Evolutionary conservation across 2,113 vertebrate genomes (phyloP), one percentile per base, ranked within the genome.

Genomic region (Shinisaurus crocodilurus): DNA sequence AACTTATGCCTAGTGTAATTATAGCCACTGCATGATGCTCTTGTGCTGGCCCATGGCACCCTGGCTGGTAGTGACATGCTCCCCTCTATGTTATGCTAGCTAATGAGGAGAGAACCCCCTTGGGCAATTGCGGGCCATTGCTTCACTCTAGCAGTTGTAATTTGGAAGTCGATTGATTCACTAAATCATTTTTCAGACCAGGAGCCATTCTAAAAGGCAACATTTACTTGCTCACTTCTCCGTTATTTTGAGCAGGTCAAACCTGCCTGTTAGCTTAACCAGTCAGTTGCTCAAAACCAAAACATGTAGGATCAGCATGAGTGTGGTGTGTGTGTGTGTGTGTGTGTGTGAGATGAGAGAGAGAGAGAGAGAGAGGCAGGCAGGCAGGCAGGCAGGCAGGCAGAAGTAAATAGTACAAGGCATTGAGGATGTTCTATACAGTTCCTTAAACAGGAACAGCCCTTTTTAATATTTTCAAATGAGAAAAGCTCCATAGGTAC

Each of bases 231-330:
- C 50, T 80, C 43, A 16, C 60, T 69, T 3, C 27, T 32, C 5
- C 15, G 1, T 83, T 88, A 79, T 57, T 91, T 88, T 91, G 60
- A 88, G 63, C 67, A 79, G 76, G 74, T 79, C 86, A 88, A 43
- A 60, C 74, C n/a, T 85, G 45, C 18, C 70, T 83, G 57, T 77
- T 90, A 77, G 29, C 2, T 57, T 87, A 82, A 82, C 50, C 45
- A 45, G 12, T 70, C 29, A 79, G 32, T 34, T 27, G 65, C 32
- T 65, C 25, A 50, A 15, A 48, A 40, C 18, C 7, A n/a, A 76
- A 48, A 89, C 23, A 8, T 89, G 40, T 80, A 16, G 43, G 63
- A 50, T 69, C 40, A 67, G 34, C 20, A 32, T 29, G 18, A 2
- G 32, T 54, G 29, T n/a, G 45, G 37, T 43, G 16, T 43, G 18